Conservation (phyloP, 2,888 invertebrate species). For the Crepidodera aurea region DNA sequence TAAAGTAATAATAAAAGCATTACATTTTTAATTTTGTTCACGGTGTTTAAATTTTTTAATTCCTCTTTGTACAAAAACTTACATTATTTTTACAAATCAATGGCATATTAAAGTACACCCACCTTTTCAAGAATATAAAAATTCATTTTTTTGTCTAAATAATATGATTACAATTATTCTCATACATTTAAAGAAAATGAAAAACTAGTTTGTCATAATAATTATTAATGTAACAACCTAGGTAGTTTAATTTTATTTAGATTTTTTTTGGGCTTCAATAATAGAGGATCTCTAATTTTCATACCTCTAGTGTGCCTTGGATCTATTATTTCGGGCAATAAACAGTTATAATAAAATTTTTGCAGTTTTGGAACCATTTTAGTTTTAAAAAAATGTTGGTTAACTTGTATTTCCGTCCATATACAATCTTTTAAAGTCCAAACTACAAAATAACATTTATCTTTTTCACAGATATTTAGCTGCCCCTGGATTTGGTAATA, state of each 20-base stretch:
- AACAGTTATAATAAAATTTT: not conserved
- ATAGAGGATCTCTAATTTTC: not conserved
- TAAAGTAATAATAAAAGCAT: too few relatives aligned
- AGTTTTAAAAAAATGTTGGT: not conserved
- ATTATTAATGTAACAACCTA: too few relatives aligned
- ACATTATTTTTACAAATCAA: too few relatives aligned
- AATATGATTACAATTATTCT: too few relatives aligned
- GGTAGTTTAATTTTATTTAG: conserved; percentile 1
- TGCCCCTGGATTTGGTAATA: conserved; percentile 10
- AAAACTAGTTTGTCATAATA: too few relatives aligned
- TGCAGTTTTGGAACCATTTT: not conserved
- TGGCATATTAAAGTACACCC: too few relatives aligned
- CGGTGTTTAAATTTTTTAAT: too few relatives aligned
- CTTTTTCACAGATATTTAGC: not conserved
- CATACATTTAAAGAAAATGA: too few relatives aligned
- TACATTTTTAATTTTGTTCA: too few relatives aligned
- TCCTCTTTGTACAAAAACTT: too few relatives aligned
- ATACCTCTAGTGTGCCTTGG: not conserved
- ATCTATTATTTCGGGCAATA: not conserved
- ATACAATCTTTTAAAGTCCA: not conserved
- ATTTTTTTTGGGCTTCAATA: not conserved
- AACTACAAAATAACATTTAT: not conserved
- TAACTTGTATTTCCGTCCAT: not conserved
- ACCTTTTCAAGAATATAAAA: too few relatives aligned
- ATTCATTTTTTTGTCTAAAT: too few relatives aligned